Evolutionary conservation across 2,113 vertebrate genomes (phyloP), one percentile per base, ranked within the genome.

Genomic region (Grammomys surdaster): DNA sequence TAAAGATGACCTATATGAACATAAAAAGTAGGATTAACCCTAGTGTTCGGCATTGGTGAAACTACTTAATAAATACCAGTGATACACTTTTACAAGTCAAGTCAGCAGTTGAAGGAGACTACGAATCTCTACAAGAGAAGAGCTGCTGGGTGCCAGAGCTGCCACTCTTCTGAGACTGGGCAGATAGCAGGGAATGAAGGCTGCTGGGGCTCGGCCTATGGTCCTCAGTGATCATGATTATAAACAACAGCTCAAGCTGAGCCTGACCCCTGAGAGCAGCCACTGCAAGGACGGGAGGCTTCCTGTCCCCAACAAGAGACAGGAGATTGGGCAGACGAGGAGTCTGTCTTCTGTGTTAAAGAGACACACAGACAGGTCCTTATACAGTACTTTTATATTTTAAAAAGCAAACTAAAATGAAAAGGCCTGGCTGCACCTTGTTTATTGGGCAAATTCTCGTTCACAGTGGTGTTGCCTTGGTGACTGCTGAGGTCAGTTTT

Each of bases 1-100:
- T 94, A 85, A 96, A 81, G 70, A 65, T 85, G 60, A 60, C n/a
- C 72, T 94, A 46, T 56, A 88, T 60, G 46, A 86, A 95, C 48
- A 84, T 7, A 72, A 65, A 91, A 97, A 72, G 14, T n/a, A 9
- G 54, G 75, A 70, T 51, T 43, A 73, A 60, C 77, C 20, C 84
- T 75, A 82, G 69, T 73, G n/a, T 76, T 78, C 60, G 88, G 6
- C 26, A 46, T 94, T 12, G 28, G 43, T 76, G 28, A 7, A 80
- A 92, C 5, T 95, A n/a, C 73, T 85, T 88, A 87, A 58, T 93
- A 94, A 91, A 89, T 67, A 91, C 51, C 54, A 75, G 3, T 1
- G 11, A 14, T 33, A 69, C 17, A 51, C 65, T 58, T 6, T 22
- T 48, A 86, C 51, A 43, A 65, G 10, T 86, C 17, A 81, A 72